Conservation (phyloP, 2,113 vertebrate genomes). For the Atractosteus spatula region DNA sequence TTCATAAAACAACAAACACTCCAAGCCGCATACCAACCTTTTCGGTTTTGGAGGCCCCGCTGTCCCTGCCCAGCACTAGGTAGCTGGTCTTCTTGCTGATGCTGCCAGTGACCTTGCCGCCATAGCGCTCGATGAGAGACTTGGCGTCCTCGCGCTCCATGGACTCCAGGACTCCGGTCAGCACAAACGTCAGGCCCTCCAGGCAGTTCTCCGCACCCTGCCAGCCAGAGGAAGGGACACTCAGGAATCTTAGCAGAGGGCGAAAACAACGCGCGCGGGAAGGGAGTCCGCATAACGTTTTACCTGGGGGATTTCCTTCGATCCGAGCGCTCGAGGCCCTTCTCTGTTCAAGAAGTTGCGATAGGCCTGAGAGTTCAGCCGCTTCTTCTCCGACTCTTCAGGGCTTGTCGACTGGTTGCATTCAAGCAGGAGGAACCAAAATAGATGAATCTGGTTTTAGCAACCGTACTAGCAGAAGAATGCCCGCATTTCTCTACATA, state of each 20-base stretch:
- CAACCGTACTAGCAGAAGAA: too few species aligned
- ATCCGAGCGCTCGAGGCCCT: slow-evolving; percentile 90
- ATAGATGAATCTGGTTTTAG: not conserved
- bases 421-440: slow-evolving; percentile 21
- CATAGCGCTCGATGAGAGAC: slow-evolving; percentile 87
- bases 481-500: too few species aligned
- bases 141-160: slow-evolving; percentile 92
- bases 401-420: slow-evolving; percentile 74
- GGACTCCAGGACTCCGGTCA: slow-evolving; percentile 92
- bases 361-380: slow-evolving; percentile 78
- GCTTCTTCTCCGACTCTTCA: slow-evolving; percentile 86
- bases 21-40: slow-evolving; percentile 66
- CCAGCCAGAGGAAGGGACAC: slow-evolving; percentile 33
- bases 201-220: slow-evolving; percentile 96
- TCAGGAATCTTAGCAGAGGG: not conserved
- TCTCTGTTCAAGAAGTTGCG: slow-evolving; percentile 91
- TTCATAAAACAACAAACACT: too few species aligned
- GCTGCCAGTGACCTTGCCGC: slow-evolving; percentile 92
- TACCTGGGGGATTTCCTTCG: slow-evolving; percentile 91
- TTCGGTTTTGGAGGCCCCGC: slow-evolving; percentile 83
- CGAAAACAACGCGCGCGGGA: not conserved
- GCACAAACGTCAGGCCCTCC: slow-evolving; percentile 89
- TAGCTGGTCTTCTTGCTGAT: slow-evolving; percentile 94
- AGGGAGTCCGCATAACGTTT: slow-evolving; percentile 4
- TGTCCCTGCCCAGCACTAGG: slow-evolving; percentile 87